Percentiles rank a stretch among this genome's conserved stretches.
Conservation (phyloP, 2,113 vertebrate genomes). For the Hypocryptadius cinnamomeus region DNA sequence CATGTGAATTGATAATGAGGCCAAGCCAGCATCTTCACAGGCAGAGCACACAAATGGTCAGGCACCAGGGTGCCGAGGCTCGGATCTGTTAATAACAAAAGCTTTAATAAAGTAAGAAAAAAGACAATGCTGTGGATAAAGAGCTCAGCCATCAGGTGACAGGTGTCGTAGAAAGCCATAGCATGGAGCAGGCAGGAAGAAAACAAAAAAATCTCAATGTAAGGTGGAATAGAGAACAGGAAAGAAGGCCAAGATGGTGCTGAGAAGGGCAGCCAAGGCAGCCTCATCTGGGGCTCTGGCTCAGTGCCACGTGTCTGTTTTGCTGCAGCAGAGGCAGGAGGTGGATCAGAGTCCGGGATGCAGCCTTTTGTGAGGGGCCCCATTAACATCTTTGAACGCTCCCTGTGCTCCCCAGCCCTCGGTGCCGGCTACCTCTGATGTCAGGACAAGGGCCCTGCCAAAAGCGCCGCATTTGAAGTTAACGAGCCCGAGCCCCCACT, state of each 20-base stretch:
- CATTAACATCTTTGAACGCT: not conserved
- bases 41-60: conserved; percentile 37
- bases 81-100: not conserved
- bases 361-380: not conserved
- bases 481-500: not conserved
- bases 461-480: not conserved
- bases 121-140: not conserved
- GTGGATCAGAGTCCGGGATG: not conserved
- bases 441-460: not conserved
- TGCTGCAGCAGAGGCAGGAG: not conserved
- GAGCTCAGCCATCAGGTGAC: not conserved
- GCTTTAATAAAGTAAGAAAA: not conserved
- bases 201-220: not conserved
- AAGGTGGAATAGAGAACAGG: not conserved
- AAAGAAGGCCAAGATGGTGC: not conserved
- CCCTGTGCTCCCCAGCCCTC: not conserved
- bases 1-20: not conserved
- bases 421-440: not conserved
- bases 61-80: not conserved
- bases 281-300: not conserved
- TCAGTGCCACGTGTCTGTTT: accelerated
- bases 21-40: not conserved
- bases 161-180: not conserved
- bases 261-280: not conserved
- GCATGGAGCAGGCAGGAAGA: not conserved